These are phyloP conservation scores for Xestobium rufovillosum DNA, from an alignment of 2,888 invertebrate species.

Conservation along the genomic window DNA sequence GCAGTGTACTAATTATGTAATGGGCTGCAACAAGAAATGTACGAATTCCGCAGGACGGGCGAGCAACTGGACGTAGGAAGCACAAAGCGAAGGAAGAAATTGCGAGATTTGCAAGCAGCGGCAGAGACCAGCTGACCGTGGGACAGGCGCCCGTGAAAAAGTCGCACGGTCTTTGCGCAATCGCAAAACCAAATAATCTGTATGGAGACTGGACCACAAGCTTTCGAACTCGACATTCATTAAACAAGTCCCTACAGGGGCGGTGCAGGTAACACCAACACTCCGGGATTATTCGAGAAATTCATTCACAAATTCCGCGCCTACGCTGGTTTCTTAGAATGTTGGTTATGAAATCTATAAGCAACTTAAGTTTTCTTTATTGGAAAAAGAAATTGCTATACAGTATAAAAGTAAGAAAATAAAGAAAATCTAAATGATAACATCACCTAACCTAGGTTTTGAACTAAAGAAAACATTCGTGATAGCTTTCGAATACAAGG, in stretches of 20 bases:
- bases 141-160: conserved; percentile 56
- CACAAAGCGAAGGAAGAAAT: conserved; percentile 24
- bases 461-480: no score
- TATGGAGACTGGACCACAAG: conserved; percentile 6
- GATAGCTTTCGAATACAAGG: no score
- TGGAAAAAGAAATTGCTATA: no score
- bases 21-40: conserved; percentile 47
- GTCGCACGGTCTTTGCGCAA: conserved; percentile 55
- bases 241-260: conserved; percentile 25
- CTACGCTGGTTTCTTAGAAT: no score
- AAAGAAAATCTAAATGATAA: no score
- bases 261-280: no score
- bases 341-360: no score
- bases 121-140: conserved; percentile 46
- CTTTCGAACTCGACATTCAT: conserved; percentile 8
- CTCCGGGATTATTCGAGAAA: no score
- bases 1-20: conserved; percentile 51
- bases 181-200: conserved; percentile 33
- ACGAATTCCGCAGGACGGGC: conserved; percentile 29
- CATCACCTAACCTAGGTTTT: no score
- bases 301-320: no score
- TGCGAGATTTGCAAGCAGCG: conserved; percentile 30
- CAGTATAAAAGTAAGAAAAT: no score
- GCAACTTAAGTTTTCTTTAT: no score
- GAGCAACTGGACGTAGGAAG: conserved; percentile 11